Percentiles rank a stretch among this genome's conserved stretches.
These are phyloP conservation scores for Archips xylosteana DNA, from an alignment of 2,888 invertebrate species.

Conservation along the genomic window DNA sequence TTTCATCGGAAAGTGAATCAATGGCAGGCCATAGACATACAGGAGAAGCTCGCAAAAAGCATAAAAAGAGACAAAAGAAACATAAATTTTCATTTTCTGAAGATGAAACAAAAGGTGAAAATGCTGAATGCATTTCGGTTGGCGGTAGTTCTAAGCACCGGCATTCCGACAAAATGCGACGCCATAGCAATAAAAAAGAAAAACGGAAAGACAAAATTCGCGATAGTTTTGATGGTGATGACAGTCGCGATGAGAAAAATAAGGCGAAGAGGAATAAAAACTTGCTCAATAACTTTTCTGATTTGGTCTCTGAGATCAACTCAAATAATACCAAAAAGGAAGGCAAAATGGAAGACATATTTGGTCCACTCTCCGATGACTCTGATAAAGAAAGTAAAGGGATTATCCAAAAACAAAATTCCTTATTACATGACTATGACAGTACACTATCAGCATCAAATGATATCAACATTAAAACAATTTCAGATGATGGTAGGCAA, in stretches of 20 bases:
- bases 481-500: conserved; percentile 63
- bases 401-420: conserved; percentile 59
- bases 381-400: conserved; percentile 70
- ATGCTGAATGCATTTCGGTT: conserved; percentile 56
- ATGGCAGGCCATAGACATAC: conserved; percentile 69
- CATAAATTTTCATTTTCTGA: conserved; percentile 89
- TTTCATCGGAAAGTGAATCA: conserved; percentile 81
- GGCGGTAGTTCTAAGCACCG: conserved; percentile 70
- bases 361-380: conserved; percentile 94
- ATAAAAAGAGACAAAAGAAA: conserved; percentile 94
- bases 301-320: conserved; percentile 59
- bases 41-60: conserved; percentile 89
- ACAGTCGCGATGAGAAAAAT: conserved; percentile 82
- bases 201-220: conserved; percentile 86
- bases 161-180: conserved; percentile 81
- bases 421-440: conserved; percentile 57
- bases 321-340: conserved; percentile 85
- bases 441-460: conserved; percentile 49
- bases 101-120: conserved; percentile 79
- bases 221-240: conserved; percentile 78
- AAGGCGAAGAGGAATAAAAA: conserved; percentile 87
- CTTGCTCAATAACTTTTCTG: conserved; percentile 59
- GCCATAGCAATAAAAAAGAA: conserved; percentile 85
- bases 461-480: conserved; percentile 48
- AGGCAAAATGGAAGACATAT: conserved; percentile 95